Evolutionary conservation across 2,888 invertebrate species (phyloP), one percentile per base, ranked within the genome.

Genomic region (Troglohyphantes excavatus): DNA sequence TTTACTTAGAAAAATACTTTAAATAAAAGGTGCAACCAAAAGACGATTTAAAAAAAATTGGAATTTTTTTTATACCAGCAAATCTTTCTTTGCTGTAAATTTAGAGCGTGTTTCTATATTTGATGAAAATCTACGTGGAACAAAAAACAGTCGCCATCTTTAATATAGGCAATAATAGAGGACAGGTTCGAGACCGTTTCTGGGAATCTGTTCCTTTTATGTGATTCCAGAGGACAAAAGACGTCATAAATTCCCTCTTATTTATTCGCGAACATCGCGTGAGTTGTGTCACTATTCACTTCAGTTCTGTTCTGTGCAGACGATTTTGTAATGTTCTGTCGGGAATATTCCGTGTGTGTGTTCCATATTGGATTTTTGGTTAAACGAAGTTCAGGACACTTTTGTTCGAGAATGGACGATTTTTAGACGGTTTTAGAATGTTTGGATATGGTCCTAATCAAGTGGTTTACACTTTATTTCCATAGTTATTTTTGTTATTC

Each of bases 191-290:
- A 43, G 26, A 59, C 53, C 19, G 43, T 21, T 79, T 79, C 79
- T 67, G 27, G 23, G 79, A 81, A 81, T 81, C 13, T 21, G n/a
- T 19, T 13, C 39, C 73, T 84, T 75, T 72, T 70, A 23, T 72
- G 61, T 46, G 46, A n/a, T 46, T 81, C 70, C 61, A 26, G 73
- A 43, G 65, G 26, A 84, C 83, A 84, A 84, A 84, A 81, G 81
- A 59, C 68, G 21, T 13, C 6, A 19, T 72, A 61, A 33, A 29
- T 63, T 26, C n/a, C 39, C 73, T 46, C 46, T 84, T 73, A 65
- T 75, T 73, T 73, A 84, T 84, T 65, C 33, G 73, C 13, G 17
- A 84, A 65, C 46, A 84, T 84, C 73, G 83, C 83, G 83, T 84
- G 83, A 43, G 27, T 19, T 21, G 43, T 17, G 19, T 5, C 53